Percentiles rank a stretch among this genome's conserved stretches.
phyloP scores from a whole-genome alignment of 1,140 invertebrate species.

The Colletes gigas region DNA sequence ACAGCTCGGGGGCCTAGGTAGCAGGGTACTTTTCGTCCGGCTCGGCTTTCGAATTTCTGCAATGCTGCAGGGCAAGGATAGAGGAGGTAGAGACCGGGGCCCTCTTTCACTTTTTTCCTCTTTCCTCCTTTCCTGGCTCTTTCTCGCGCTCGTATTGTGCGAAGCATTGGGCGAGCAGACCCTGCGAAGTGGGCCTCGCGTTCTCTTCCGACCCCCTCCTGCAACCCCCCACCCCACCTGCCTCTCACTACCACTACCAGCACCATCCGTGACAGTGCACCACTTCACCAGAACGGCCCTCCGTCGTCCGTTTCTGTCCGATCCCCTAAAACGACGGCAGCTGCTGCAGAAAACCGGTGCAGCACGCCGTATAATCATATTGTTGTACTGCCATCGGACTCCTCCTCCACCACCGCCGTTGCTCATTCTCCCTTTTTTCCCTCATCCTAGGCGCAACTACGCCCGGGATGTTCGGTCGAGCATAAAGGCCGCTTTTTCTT shows the following conservation, averaged over 20 bases:
- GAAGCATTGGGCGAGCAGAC: conserved; percentile 55
- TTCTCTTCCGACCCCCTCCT: conserved; percentile 11
- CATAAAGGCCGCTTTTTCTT: conserved; percentile 37
- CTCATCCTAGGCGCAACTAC: conserved; percentile 30
- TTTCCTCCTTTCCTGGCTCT: conserved; percentile 34
- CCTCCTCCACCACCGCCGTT: conserved; percentile 48
- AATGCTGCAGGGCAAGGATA: conserved; percentile 42
- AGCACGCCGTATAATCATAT: conserved; percentile 72
- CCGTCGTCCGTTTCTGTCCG: conserved; percentile 61
- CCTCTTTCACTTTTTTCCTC: conserved; percentile 22
- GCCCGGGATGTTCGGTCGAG: conserved; percentile 10
- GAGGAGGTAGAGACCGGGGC: conserved; percentile 26
- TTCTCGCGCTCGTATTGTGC: conserved; percentile 57
- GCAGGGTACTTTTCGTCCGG: conserved; percentile 61
- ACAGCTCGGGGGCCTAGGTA: conserved; percentile 66
- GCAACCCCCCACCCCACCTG: conserved; percentile 34
- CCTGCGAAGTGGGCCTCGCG: conserved; percentile 52
- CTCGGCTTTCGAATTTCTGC: conserved; percentile 66
- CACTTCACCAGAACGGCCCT: conserved; percentile 49
- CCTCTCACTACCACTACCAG: conserved; percentile 47
- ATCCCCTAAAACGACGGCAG: conserved; percentile 70
- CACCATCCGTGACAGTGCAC: conserved; percentile 38
- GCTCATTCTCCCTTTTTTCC: conserved; percentile 27
- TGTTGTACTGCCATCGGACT: conserved; percentile 65
- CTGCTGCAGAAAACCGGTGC: conserved; percentile 76